Conservation (phyloP, 2,888 invertebrate genomes). For the Coelopa pilipes region DNA sequence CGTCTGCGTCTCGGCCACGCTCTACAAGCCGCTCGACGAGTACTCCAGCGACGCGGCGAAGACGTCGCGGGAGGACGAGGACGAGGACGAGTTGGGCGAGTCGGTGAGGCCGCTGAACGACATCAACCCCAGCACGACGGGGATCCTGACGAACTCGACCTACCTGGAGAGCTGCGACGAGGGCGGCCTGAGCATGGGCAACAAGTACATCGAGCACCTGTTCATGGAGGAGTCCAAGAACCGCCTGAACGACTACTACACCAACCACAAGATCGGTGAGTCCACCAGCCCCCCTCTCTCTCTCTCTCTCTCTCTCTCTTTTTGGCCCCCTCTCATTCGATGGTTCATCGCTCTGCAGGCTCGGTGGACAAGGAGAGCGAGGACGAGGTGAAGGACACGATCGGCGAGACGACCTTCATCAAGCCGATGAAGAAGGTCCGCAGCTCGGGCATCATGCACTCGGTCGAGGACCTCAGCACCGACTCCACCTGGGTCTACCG, state of each 20-base stretch:
- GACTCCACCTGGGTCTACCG: slow-evolving; percentile 82
- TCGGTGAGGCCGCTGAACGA: slow-evolving; percentile 57
- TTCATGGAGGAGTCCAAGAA: slow-evolving; percentile 67
- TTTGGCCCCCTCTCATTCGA: slow-evolving; percentile 46
- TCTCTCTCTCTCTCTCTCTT: too few species aligned
- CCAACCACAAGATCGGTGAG: slow-evolving; percentile 51
- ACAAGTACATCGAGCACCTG: slow-evolving; percentile 65
- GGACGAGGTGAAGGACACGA: slow-evolving; percentile 71
- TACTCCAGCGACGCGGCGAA: slow-evolving; percentile 48
- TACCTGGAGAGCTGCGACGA: slow-evolving; percentile 65
- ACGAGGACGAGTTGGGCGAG: slow-evolving; percentile 45
- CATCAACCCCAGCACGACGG: slow-evolving; percentile 62
- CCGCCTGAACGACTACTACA: slow-evolving; percentile 64
- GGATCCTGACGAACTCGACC: slow-evolving; percentile 64
- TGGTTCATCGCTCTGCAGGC: not conserved
- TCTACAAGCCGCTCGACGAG: slow-evolving; percentile 72
- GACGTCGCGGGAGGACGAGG: slow-evolving; percentile 44
- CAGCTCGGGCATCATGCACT: slow-evolving; percentile 78
- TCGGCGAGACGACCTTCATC: slow-evolving; percentile 69
- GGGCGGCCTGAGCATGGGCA: slow-evolving; percentile 61
- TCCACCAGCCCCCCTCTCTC: too few species aligned
- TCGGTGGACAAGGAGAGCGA: slow-evolving; percentile 58
- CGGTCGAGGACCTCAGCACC: slow-evolving; percentile 79
- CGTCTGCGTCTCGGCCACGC: slow-evolving; percentile 77
- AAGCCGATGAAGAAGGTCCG: slow-evolving; percentile 74